Evolutionary conservation across 2,113 vertebrate genomes (phyloP), one percentile per base, ranked within the genome.

Genomic region (Clarias batrachus): DNA sequence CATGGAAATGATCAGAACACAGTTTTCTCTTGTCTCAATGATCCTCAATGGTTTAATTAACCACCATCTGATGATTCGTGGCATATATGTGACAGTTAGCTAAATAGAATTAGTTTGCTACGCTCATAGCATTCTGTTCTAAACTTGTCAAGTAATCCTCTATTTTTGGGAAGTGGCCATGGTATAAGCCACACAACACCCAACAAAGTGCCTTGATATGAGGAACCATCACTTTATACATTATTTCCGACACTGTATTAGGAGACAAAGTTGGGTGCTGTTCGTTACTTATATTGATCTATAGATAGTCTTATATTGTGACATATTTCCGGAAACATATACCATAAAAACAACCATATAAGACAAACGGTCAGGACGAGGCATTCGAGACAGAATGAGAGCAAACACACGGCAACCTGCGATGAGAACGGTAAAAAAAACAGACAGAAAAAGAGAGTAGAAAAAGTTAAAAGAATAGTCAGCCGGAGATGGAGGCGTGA

Each of bases 311-410:
- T 62, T 76, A n/a, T 30, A 48, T 33, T 86, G 33, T 77, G 23
- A 59, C 68, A 37, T 10, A 66, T 48, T 73, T 52, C 25, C 19
- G 54, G 9, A 17, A 71, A 71, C 57, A 78, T 89, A 89, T 88
- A 89, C 85, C 87, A 81, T 89, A 89, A 89, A 71, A 88, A 82
- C 37, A 41, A 63, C 85, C 65, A 90, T 86, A 85, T 78, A 88
- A 93, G 90, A 92, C 87, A 85, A n/a, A 52, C 78, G 90, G 71
- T 89, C 84, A 92, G 87, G 81, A 92, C 90, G 90, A 91, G 88
- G 86, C 93, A 93, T 89, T 92, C 89, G 76, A 93, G 90, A 91
- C 85, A 92, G 91, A 92, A 93, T 92, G 92, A 88, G 77, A 90
- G 90, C 91, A 91, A 91, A 92, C 86, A 83, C 81, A 86, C 25